Evolutionary conservation across 2,888 invertebrate species (phyloP).

Genomic region (Hipparchia sbordonii): DNA sequence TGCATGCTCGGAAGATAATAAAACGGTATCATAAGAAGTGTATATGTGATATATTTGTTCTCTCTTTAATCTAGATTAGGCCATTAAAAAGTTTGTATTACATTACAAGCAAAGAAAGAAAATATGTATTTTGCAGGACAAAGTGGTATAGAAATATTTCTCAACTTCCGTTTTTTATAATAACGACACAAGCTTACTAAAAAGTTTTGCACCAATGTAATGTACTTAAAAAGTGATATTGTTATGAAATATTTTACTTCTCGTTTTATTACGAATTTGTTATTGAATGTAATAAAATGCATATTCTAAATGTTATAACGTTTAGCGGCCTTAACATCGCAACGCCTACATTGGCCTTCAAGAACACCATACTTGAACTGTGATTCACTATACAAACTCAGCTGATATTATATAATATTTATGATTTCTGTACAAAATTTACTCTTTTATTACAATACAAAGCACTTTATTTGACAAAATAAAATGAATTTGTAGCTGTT

Average conservation of each 20-base stretch:
- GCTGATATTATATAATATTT: slow-evolving; percentile 46
- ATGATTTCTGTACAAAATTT: slow-evolving; percentile 38
- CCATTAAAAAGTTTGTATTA: slow-evolving; percentile 30
- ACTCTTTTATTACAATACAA: slow-evolving; percentile 30
- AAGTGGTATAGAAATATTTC: slow-evolving; percentile 5
- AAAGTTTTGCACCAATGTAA: slow-evolving; percentile 45
- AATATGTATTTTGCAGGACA: slow-evolving; percentile 15
- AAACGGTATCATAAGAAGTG: slow-evolving; percentile 34
- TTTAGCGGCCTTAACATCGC: slow-evolving; percentile 60
- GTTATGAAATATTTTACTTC: slow-evolving; percentile 50
- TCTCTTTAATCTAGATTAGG: slow-evolving; percentile 36
- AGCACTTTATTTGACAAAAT: slow-evolving; percentile 34
- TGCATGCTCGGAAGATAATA: slow-evolving; percentile 28
- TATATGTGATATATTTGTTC: slow-evolving; percentile 40
- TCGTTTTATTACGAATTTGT: slow-evolving; percentile 36
- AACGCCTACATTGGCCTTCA: slow-evolving; percentile 67
- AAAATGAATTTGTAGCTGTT: slow-evolving; percentile 33
- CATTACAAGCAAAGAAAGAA: slow-evolving; percentile 11
- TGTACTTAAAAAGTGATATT: slow-evolving; percentile 73
- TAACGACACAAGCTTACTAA: slow-evolving; percentile 28
- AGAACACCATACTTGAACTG: slow-evolving; percentile 74
- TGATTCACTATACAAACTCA: slow-evolving; percentile 77
- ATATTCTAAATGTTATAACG: slow-evolving; percentile 56
- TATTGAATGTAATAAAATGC: slow-evolving; percentile 43
- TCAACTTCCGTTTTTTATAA: slow-evolving; percentile 33